Evolutionary conservation across 1,140 invertebrate genomes (phyloP), one percentile per base, ranked within the genome.

Genomic region (Apocrypta bakeri): DNA sequence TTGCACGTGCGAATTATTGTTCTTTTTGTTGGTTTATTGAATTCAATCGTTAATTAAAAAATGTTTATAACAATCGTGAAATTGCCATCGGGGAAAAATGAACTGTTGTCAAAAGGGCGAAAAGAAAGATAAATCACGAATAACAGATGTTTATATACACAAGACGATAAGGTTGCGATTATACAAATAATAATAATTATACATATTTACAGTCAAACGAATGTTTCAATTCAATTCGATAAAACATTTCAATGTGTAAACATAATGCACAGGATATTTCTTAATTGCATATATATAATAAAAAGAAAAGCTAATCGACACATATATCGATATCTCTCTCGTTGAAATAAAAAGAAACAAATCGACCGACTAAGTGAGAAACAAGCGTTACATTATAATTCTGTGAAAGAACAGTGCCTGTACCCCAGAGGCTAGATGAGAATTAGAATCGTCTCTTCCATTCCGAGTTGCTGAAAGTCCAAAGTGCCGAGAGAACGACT

Each of bases 401-500:
- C 84, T 89, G 87, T 88, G 87, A 90, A 89, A 87, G 87, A 91
- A 89, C 87, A 89, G 90, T 91, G 90, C 89, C 90, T 91, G 90
- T 88, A 90, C 86, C 87, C 84, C 87, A 88, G 87, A 90, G 84
- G 84, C 86, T 88, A 88, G 87, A 87, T 82, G 79, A 90, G 76
- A 85, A 77, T 87, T 89, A 89, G 88, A 88, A 42, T 83, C 9
- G 9, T 37, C 33, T 37, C 31, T 74, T 74, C 6, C 37, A 37
- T 73, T 73, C 25, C 83, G 66, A 66, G 25, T 37, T 24, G 25
- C 29, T 66, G 25, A 8, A 76, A 76, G 11, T 76, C 31, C 11
- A n/a, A 77, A 68, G 33, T 66, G 24, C 63, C 33, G 63, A 77
- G 63, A 68, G 63, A 40, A 17, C 17, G 48, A 56, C 48, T 56